Evolutionary conservation across 2,797 vertebrate species (phyloP).

Genomic region (Sebastes baramenuke): DNA sequence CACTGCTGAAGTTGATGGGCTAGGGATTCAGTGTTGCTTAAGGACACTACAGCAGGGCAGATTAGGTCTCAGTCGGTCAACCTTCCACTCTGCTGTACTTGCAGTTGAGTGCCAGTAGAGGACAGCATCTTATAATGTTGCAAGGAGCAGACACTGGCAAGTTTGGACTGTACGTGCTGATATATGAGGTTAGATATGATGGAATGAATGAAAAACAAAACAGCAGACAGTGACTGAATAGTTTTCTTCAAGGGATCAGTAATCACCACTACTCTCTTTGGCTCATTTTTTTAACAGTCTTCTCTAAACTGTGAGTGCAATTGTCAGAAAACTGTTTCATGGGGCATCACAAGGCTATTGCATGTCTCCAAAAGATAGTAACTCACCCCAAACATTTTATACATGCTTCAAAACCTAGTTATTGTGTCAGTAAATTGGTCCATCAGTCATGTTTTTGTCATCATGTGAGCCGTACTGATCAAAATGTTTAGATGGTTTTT

Average conservation of each 20-base stretch:
- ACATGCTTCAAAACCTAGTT: too few relatives aligned
- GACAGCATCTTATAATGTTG: slow-evolving; percentile 31
- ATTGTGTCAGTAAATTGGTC: too few relatives aligned
- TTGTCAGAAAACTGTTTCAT: too few relatives aligned
- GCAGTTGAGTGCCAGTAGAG: slow-evolving; percentile 50
- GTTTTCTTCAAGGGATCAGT: neutral
- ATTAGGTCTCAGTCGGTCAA: neutral
- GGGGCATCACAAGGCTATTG: too few relatives aligned
- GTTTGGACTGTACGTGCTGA: neutral
- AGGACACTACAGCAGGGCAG: neutral
- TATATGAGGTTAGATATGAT: neutral
- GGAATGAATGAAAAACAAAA: neutral
- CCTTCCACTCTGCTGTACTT: slow-evolving; percentile 15
- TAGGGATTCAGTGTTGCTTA: neutral
- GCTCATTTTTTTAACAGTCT: neutral
- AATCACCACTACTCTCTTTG: neutral
- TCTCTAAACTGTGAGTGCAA: neutral
- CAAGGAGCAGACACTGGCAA: neutral
- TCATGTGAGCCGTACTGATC: too few relatives aligned
- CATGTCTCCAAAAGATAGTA: too few relatives aligned
- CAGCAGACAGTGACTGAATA: too few relatives aligned
- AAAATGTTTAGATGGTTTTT: too few relatives aligned
- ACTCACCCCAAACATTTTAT: too few relatives aligned
- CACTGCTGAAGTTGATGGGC: neutral
- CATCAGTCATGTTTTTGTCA: too few relatives aligned